Evolutionary conservation across 2,113 vertebrate genomes (phyloP).

Genomic region (Etheostoma cragini): DNA sequence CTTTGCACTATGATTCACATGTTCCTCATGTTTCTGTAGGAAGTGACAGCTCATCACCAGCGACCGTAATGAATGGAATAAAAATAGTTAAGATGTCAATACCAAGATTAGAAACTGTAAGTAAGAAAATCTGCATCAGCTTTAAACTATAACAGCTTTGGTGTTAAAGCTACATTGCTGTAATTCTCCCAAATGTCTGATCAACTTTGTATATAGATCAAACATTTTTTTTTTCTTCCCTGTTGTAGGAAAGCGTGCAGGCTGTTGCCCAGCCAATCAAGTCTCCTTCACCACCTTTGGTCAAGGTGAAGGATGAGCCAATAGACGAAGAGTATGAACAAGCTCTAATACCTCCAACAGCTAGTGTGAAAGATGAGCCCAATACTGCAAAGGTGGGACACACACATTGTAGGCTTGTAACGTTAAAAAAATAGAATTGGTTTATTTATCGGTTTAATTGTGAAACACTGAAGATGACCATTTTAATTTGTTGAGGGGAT

Average conservation of each 20-base stretch:
- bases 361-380: constrained; percentile 93
- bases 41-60: constrained; percentile 42
- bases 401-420: no score
- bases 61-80: constrained; percentile 55
- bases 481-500: not conserved
- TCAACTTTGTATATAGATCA: no score
- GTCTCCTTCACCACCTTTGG: constrained; percentile 85
- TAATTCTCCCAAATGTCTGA: no score
- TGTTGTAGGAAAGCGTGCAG: constrained; percentile 19
- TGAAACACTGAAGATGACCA: not conserved
- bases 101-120: constrained; percentile 30
- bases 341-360: constrained; percentile 87
- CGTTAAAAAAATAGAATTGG: no score
- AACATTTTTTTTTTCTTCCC: not conserved
- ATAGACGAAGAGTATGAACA: constrained; percentile 94
- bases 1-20: not conserved
- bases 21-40: constrained; percentile 37
- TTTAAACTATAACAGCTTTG: not conserved
- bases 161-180: no score
- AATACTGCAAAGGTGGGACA: constrained; percentile 84
- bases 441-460: no score
- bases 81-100: constrained; percentile 49
- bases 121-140: not conserved
- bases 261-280: constrained; percentile 55
- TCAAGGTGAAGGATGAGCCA: constrained; percentile 96